Conservation (phyloP, 2,113 vertebrate species). For the Syngnathoides biaculeatus region DNA sequence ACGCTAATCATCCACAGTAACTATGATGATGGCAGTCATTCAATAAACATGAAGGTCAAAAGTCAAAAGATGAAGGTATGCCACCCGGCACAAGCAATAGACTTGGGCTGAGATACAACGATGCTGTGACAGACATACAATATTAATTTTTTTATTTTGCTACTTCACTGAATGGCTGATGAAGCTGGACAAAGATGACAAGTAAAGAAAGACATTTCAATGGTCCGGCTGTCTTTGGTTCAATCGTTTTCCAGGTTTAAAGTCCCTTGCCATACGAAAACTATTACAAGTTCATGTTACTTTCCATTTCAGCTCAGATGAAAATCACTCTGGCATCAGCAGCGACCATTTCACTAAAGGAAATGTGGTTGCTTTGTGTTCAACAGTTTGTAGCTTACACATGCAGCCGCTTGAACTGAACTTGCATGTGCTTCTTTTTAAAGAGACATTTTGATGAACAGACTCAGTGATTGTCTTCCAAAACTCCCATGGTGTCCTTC, state of each 20-base stretch:
- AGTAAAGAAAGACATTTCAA: slow-evolving; percentile 16
- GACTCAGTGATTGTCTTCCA: slow-evolving; percentile 12
- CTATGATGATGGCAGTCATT: slow-evolving; percentile 16
- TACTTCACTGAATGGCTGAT: slow-evolving; percentile 12
- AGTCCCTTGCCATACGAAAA: slow-evolving; percentile 29
- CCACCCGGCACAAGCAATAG: slow-evolving; percentile 59
- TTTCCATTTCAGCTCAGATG: slow-evolving; percentile 22
- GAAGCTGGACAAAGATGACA: slow-evolving; percentile 29
- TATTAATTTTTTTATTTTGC: slow-evolving; percentile 30
- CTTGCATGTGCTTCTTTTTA: slow-evolving; percentile 5
- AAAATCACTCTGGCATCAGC: slow-evolving; percentile 33
- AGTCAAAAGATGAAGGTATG: slow-evolving; percentile 71
- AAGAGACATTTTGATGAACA: slow-evolving; percentile 11
- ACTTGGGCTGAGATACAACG: slow-evolving; percentile 36
- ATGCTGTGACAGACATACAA: slow-evolving; percentile 5
- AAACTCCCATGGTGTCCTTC: slow-evolving; percentile 13
- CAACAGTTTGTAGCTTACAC: slow-evolving; percentile 3
- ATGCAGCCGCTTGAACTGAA: not conserved
- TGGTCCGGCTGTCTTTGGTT: slow-evolving; percentile 16
- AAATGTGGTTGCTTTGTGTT: slow-evolving; percentile 8
- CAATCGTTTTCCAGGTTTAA: slow-evolving; percentile 7
- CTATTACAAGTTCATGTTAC: slow-evolving; percentile 27
- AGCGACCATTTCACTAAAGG: slow-evolving; percentile 14
- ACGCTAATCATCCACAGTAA: not conserved
- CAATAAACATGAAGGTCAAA: slow-evolving; percentile 63